Conservation (phyloP, 2,888 invertebrate species). For the Phyto melanocephala region DNA sequence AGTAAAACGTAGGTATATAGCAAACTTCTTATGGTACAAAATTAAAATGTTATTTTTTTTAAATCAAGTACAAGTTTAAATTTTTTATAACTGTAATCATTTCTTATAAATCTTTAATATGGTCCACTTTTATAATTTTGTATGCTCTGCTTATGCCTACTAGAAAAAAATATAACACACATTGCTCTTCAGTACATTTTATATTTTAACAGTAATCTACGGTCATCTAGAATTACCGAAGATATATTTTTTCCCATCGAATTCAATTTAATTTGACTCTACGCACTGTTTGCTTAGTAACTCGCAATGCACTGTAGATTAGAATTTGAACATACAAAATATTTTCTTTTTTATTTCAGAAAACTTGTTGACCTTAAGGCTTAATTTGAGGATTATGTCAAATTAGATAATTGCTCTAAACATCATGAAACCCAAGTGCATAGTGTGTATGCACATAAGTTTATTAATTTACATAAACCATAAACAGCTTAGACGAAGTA, state of each 20-base stretch:
- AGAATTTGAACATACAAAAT: neutral
- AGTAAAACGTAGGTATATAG: too few species aligned
- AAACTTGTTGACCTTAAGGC: slow-evolving; percentile 9
- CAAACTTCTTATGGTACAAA: too few species aligned
- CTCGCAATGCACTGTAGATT: neutral
- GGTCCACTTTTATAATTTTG: too few species aligned
- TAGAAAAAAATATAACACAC: too few species aligned
- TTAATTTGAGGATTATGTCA: slow-evolving; percentile 1
- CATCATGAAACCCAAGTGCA: neutral
- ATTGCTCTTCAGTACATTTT: neutral
- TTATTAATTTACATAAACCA: neutral
- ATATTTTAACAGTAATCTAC: neutral
- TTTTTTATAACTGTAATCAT: too few species aligned
- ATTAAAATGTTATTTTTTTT: too few species aligned
- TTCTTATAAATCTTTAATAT: too few species aligned
- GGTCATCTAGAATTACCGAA: neutral
- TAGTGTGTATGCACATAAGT: too few species aligned
- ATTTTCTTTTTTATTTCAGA: neutral
- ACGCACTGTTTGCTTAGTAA: neutral
- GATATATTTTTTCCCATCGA: neutral
- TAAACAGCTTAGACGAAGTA: neutral
- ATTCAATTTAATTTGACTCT: neutral
- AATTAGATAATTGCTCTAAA: neutral
- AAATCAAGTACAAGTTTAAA: too few species aligned
- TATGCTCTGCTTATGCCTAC: too few species aligned